Percentiles rank a stretch among this genome's conserved stretches.
phyloP scores from a whole-genome alignment of 2,888 invertebrate species.

The Arge pagana region DNA sequence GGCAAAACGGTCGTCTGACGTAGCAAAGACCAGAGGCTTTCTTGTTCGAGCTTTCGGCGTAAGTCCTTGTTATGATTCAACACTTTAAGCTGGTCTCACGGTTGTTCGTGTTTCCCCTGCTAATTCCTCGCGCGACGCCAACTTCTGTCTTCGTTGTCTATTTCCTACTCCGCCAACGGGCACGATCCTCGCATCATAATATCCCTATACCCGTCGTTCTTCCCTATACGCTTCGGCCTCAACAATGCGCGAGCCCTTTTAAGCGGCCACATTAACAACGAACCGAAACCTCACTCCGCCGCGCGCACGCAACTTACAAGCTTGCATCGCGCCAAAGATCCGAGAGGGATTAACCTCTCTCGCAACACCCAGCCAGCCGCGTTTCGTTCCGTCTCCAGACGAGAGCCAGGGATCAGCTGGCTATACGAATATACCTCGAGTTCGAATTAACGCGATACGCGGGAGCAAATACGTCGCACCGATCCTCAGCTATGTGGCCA shows the following conservation, averaged over 20 bases:
- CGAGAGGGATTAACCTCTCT: no score
- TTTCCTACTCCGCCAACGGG: slow-evolving; percentile 30
- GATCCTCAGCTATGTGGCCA: no score
- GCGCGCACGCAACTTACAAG: no score
- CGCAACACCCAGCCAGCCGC: no score
- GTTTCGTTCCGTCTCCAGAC: slow-evolving; percentile 17
- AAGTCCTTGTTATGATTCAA: slow-evolving; percentile 59
- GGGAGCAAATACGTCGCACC: no score
- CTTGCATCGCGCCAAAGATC: no score
- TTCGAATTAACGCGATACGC: slow-evolving; percentile 21
- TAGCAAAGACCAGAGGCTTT: slow-evolving; percentile 35
- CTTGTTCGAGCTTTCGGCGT: slow-evolving; percentile 46
- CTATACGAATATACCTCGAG: slow-evolving; percentile 21
- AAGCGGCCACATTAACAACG: no score
- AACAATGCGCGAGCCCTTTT: no score
- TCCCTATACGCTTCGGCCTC: no score
- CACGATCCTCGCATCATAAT: slow-evolving; percentile 17
- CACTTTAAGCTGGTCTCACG: slow-evolving; percentile 53
- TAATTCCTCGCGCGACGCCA: slow-evolving; percentile 36
- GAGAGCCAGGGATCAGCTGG: slow-evolving; percentile 16
- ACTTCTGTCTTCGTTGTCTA: slow-evolving; percentile 36
- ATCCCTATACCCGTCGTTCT: slow-evolving; percentile 5
- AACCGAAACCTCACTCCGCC: no score
- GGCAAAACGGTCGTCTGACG: neutral
- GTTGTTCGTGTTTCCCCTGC: slow-evolving; percentile 27